phyloP scores from a whole-genome alignment of 2,797 vertebrate genomes.

The Tamandua tetradactyla region DNA sequence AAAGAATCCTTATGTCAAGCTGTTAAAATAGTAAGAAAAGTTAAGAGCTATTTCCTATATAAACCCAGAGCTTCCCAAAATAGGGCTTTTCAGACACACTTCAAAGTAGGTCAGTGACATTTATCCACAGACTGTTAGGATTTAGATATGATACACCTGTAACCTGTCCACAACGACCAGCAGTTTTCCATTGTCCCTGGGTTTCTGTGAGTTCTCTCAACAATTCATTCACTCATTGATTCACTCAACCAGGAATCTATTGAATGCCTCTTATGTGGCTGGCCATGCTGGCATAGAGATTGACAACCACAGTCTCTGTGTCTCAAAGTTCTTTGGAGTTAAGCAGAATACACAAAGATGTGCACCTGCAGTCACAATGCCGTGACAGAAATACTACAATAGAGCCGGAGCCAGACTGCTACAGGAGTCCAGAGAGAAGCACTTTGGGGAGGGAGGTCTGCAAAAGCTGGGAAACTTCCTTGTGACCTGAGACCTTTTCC shows the following conservation, averaged over 20 bases:
- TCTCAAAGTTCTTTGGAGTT: neutral
- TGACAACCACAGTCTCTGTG: neutral
- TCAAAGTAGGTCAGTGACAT: neutral
- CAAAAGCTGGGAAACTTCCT: neutral
- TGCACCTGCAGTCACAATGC: neutral
- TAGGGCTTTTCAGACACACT: neutral
- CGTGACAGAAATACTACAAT: neutral
- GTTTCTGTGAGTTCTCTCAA: neutral
- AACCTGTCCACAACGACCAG: neutral
- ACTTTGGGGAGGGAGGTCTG: neutral
- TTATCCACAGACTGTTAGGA: neutral
- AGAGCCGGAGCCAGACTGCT: neutral
- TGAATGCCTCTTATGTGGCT: neutral
- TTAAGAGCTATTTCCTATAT: neutral
- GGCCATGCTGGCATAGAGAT: neutral
- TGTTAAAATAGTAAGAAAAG: neutral
- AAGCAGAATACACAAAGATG: neutral
- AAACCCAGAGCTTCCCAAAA: neutral
- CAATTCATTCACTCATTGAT: neutral
- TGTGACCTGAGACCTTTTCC: neutral
- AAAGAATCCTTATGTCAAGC: neutral
- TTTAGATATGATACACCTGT: neutral
- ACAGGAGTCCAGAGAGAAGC: neutral
- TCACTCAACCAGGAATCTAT: neutral
- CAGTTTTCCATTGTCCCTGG: neutral